These are phyloP conservation scores for Hypsibius dujardini DNA, from an alignment of 1,140 invertebrate genomes.

Conservation along the genomic window DNA sequence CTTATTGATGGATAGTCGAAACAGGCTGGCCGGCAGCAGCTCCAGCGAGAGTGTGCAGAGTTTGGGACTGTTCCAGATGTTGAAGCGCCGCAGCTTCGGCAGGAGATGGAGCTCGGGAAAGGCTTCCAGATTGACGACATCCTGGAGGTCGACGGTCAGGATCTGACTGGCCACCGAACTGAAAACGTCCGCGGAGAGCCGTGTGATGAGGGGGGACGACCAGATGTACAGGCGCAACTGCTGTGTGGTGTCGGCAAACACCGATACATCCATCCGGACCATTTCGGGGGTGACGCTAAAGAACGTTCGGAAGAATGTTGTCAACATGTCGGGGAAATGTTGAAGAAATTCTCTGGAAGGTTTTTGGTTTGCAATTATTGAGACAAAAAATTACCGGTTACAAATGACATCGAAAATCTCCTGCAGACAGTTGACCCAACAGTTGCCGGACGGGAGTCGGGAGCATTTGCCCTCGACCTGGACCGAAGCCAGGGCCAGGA, in stretches of 20 bases:
- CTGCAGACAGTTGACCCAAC: constrained; percentile 4
- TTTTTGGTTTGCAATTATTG: too few relatives aligned
- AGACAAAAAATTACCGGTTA: too few relatives aligned
- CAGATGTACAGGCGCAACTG: not conserved
- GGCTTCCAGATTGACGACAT: not conserved
- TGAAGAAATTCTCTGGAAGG: too few relatives aligned
- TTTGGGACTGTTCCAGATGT: not conserved
- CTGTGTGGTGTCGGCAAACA: not conserved
- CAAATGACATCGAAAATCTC: not conserved
- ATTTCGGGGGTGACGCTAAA: not conserved
- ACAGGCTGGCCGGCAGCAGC: not conserved
- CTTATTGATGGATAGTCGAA: not conserved
- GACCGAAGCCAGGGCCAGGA: too few relatives aligned
- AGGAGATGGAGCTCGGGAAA: not conserved
- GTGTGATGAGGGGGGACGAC: not conserved
- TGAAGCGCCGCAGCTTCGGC: not conserved
- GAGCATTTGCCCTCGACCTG: constrained; percentile 3
- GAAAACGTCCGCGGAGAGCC: not conserved
- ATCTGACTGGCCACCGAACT: not conserved
- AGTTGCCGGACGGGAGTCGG: not conserved
- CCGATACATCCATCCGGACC: not conserved
- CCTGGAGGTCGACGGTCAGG: not conserved
- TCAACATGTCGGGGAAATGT: too few relatives aligned
- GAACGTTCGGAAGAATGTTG: too few relatives aligned
- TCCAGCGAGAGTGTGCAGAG: not conserved